Evolutionary conservation across 1,140 invertebrate species (phyloP).

Genomic region (Bathynomus jamesi): DNA sequence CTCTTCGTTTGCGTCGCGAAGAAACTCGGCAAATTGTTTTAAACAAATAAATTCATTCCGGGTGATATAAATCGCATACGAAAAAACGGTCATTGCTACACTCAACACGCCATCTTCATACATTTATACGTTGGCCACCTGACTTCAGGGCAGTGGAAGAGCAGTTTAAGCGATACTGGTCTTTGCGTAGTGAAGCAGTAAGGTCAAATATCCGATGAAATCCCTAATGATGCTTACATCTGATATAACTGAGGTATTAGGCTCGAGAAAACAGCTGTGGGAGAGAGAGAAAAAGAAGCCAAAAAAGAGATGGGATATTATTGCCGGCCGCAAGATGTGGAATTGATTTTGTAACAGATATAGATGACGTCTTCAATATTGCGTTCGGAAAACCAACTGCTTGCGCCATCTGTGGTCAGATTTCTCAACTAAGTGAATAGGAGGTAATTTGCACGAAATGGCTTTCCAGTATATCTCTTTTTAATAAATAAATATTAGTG

Average conservation of each 20-base stretch:
- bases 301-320: constrained; percentile 23
- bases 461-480: constrained; percentile 1
- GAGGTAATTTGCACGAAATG: not conserved
- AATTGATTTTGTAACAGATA: constrained; percentile 29
- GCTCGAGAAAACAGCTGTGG: constrained; percentile 18
- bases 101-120: constrained; percentile 34
- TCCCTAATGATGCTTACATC: not conserved
- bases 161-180: not conserved
- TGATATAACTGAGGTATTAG: constrained; percentile 15
- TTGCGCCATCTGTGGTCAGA: not conserved
- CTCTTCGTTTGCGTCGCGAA: no score
- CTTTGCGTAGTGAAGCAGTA: not conserved
- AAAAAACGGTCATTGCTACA: constrained; percentile 29
- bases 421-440: constrained; percentile 1
- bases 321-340: constrained; percentile 25
- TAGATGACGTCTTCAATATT: constrained; percentile 19
- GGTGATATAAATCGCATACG: not conserved
- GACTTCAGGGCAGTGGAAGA: constrained; percentile 16
- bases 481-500: not conserved
- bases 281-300: not conserved
- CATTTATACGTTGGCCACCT: constrained; percentile 31
- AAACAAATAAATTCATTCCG: no score
- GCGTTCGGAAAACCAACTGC: constrained; percentile 2
- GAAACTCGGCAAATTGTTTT: no score
- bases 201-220: not conserved